These are phyloP conservation scores for Protophormia terraenovae DNA, from an alignment of 2,888 invertebrate species.

Conservation along the genomic window DNA sequence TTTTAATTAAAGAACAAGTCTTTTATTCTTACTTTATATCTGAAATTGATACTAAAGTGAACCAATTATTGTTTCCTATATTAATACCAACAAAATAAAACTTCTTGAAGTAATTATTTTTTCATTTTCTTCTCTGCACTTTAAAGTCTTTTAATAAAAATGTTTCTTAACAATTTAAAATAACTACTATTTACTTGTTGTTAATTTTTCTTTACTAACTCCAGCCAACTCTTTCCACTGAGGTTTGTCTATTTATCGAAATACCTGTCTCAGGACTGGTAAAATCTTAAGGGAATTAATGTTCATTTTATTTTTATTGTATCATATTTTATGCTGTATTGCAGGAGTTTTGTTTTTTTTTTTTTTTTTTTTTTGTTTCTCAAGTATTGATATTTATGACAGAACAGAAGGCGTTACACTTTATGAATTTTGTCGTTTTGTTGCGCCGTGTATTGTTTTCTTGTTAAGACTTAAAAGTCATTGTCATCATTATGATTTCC, in stretches of 20 bases:
- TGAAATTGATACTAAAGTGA: too few species aligned
- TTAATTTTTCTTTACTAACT: background rate
- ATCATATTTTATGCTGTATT: background rate
- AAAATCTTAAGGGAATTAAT: constrained; percentile 19
- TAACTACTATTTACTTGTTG: background rate
- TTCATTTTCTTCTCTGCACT: background rate
- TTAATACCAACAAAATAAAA: too few species aligned
- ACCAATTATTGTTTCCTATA: too few species aligned
- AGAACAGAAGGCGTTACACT: constrained; percentile 58
- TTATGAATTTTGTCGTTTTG: constrained; percentile 8
- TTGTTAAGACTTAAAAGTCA: constrained; percentile 8
- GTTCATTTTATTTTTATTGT: background rate
- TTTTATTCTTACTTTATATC: too few species aligned
- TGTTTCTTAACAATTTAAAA: background rate
- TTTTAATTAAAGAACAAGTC: too few species aligned
- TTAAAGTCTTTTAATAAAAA: background rate
- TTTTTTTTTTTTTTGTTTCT: background rate
- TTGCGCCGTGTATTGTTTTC: background rate
- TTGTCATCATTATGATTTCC: constrained; percentile 52
- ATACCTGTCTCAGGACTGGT: background rate
- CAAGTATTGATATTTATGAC: constrained; percentile 39
- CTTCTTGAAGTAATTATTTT: too few species aligned
- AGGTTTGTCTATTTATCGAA: background rate
- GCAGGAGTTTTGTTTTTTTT: background rate
- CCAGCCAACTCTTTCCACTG: background rate